Evolutionary conservation across 2,888 invertebrate species (phyloP).

Genomic region (Esperia sulphurella): DNA sequence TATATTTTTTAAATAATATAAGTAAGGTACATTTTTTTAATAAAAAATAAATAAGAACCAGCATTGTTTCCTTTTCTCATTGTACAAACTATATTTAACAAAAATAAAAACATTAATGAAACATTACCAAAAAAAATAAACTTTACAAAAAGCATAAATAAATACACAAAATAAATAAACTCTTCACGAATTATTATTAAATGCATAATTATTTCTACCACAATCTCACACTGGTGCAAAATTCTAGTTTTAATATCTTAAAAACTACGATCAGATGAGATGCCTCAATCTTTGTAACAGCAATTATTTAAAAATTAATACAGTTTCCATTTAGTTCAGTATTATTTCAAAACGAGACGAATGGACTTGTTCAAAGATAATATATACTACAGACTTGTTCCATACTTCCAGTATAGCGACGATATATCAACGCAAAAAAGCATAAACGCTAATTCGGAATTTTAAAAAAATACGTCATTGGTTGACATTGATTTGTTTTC

Average conservation of each 20-base stretch:
- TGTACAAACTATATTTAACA: too few species aligned
- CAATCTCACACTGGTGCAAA: slow-evolving; percentile 42
- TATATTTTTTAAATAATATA: not conserved
- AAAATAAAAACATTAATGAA: slow-evolving; percentile 6
- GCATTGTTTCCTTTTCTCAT: slow-evolving; percentile 22
- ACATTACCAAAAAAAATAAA: slow-evolving; percentile 15
- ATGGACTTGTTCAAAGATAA: too few species aligned
- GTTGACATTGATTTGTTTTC: too few species aligned
- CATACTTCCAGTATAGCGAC: too few species aligned
- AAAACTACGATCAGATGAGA: slow-evolving; percentile 5
- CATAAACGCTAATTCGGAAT: too few species aligned
- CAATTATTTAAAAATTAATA: not conserved
- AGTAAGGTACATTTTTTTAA: slow-evolving; percentile 11
- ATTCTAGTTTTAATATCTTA: slow-evolving; percentile 13
- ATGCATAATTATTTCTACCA: slow-evolving; percentile 41
- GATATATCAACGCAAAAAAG: too few species aligned
- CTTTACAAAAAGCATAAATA: slow-evolving; percentile 9
- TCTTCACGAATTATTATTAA: slow-evolving; percentile 29
- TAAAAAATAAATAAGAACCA: not conserved
- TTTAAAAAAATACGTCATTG: too few species aligned
- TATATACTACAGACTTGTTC: too few species aligned
- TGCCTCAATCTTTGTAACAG: not conserved
- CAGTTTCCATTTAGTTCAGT: too few species aligned
- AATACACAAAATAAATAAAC: slow-evolving; percentile 14
- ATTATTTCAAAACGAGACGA: too few species aligned